phyloP scores from a whole-genome alignment of 2,888 invertebrate genomes.

The Argynnis bischoffii region DNA sequence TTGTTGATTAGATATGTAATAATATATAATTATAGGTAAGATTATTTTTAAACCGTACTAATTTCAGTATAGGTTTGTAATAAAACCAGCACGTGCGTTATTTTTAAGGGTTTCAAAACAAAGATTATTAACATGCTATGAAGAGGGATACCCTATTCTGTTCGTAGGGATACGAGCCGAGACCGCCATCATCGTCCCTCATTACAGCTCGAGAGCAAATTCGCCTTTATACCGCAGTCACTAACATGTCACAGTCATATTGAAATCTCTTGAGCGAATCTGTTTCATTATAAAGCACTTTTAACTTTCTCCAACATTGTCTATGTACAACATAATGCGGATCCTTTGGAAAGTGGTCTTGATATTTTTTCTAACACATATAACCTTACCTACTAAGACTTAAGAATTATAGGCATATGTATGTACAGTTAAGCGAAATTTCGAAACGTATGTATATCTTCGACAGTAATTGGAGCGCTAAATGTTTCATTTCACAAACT shows the following conservation, averaged over 20 bases:
- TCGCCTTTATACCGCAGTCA: conserved; percentile 14
- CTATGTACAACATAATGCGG: too few relatives aligned
- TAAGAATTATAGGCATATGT: neutral
- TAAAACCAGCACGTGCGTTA: neutral
- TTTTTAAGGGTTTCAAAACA: conserved; percentile 5
- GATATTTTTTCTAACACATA: neutral
- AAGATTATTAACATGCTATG: conserved; percentile 13
- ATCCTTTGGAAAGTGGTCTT: too few relatives aligned
- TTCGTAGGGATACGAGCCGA: conserved; percentile 2
- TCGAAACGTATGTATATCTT: too few relatives aligned
- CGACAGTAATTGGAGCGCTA: too few relatives aligned
- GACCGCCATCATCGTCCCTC: conserved; percentile 22
- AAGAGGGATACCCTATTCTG: conserved; percentile 3
- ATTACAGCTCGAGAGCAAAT: conserved; percentile 21
- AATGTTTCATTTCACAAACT: neutral
- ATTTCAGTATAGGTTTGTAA: neutral
- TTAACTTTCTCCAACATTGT: neutral
- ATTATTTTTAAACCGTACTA: neutral
- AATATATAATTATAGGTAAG: too few relatives aligned
- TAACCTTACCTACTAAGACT: neutral
- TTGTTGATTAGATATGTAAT: too few relatives aligned
- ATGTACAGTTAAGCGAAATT: too few relatives aligned
- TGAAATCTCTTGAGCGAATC: conserved; percentile 8
- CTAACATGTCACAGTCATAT: conserved; percentile 15
- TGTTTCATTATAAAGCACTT: conserved; percentile 8